Evolutionary conservation across 2,888 invertebrate species (phyloP).

Genomic region (Erynnis tages): DNA sequence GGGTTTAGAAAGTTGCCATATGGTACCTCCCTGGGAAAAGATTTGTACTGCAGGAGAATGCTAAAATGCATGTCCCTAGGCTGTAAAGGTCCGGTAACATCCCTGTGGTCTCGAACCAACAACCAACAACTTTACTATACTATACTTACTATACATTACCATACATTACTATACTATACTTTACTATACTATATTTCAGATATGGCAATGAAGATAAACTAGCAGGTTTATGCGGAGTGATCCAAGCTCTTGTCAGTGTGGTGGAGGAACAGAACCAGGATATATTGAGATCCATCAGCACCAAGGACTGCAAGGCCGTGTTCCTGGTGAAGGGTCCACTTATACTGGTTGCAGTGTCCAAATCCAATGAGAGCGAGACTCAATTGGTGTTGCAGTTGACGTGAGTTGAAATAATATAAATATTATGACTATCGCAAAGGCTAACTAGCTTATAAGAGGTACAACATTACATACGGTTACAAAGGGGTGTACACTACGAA

Average conservation of each 20-base stretch:
- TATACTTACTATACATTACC: no score
- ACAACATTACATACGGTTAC: no score
- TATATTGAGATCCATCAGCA: slow-evolving; percentile 91
- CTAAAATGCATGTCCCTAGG: no score
- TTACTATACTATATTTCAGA: slow-evolving; percentile 61
- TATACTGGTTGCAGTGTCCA: slow-evolving; percentile 94
- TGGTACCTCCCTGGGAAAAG: no score
- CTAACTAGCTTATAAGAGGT: neutral
- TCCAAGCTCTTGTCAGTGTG: slow-evolving; percentile 95
- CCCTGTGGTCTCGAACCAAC: no score
- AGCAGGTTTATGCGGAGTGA: slow-evolving; percentile 96
- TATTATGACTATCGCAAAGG: neutral
- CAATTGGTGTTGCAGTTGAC: slow-evolving; percentile 93
- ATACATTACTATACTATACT: neutral
- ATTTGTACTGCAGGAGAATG: no score
- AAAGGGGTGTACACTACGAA: no score
- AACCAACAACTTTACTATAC: no score
- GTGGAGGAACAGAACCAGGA: slow-evolving; percentile 92
- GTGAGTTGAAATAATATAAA: slow-evolving; percentile 75
- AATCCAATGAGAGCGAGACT: slow-evolving; percentile 90
- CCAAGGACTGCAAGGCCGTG: slow-evolving; percentile 93
- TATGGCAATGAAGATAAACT: slow-evolving; percentile 96
- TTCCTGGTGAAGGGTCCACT: slow-evolving; percentile 95
- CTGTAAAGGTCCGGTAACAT: no score
- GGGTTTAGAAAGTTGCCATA: no score